phyloP scores from a whole-genome alignment of 2,888 invertebrate genomes.

The Diachrysia chrysitis region DNA sequence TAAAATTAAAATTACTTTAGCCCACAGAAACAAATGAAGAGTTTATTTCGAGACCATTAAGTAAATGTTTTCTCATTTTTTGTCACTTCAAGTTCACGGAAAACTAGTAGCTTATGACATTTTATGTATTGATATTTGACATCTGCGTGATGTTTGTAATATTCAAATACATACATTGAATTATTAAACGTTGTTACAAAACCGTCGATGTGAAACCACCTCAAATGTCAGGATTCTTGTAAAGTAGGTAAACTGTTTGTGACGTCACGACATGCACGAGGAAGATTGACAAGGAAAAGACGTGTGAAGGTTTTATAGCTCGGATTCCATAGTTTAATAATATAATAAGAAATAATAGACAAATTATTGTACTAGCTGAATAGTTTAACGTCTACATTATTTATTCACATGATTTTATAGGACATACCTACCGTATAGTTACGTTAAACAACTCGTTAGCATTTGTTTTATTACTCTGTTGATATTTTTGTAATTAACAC shows the following conservation, averaged over 20 bases:
- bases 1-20: neutral
- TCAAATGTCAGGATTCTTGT: conserved; percentile 55
- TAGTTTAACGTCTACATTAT: conserved; percentile 30
- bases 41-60: conserved; percentile 25
- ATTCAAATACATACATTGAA: conserved; percentile 50
- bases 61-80: conserved; percentile 34
- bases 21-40: conserved; percentile 15
- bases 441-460: conserved; percentile 31
- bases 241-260: conserved; percentile 38
- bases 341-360: conserved; percentile 17
- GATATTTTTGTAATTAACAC: conserved; percentile 34
- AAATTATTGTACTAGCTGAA: conserved; percentile 18
- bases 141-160: conserved; percentile 35
- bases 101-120: conserved; percentile 43
- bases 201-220: conserved; percentile 42
- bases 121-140: conserved; percentile 39
- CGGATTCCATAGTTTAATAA: conserved; percentile 14
- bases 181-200: conserved; percentile 52
- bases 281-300: conserved; percentile 49
- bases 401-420: conserved; percentile 38
- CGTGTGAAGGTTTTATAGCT: conserved; percentile 36
- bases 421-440: conserved; percentile 19
- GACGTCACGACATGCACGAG: conserved; percentile 23
- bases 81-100: conserved; percentile 35
- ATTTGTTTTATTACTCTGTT: conserved; percentile 32